These are phyloP conservation scores for Distichodus sexfasciatus DNA, from an alignment of 2,797 vertebrate species.

Conservation along the genomic window DNA sequence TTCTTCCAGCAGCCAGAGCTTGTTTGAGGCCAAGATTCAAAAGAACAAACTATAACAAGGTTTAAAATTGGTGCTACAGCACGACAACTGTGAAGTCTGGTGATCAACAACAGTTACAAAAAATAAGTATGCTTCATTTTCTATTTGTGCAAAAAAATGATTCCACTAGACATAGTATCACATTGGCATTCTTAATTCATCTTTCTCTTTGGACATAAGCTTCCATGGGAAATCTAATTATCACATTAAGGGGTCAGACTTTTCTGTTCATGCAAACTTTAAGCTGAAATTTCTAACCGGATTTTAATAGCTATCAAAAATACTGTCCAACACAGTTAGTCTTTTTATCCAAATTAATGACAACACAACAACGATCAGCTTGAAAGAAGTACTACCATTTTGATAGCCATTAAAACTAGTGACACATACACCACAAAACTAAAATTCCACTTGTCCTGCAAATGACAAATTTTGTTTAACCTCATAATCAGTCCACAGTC, in stretches of 20 bases:
- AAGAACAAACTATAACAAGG: not conserved
- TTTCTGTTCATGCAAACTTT: conserved; percentile 53
- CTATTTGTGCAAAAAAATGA: not conserved
- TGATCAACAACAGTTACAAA: conserved; percentile 3
- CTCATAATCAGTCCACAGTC: conserved; percentile 64
- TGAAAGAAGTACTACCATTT: conserved; percentile 58
- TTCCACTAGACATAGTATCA: conserved; percentile 6
- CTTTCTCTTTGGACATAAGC: conserved; percentile 36
- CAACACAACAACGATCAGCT: conserved; percentile 57
- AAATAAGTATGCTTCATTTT: conserved; percentile 1
- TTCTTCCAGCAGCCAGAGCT: not conserved
- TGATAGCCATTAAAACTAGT: conserved; percentile 77
- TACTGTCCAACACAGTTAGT: conserved; percentile 53
- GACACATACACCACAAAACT: conserved; percentile 67
- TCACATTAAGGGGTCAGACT: conserved; percentile 43
- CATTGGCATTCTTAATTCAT: not conserved
- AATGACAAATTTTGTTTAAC: conserved; percentile 47
- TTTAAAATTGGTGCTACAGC: not conserved
- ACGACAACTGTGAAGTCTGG: conserved; percentile 12
- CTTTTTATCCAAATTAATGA: conserved; percentile 52
- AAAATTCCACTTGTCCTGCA: conserved; percentile 66
- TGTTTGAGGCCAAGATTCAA: not conserved
- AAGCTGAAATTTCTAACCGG: conserved; percentile 42
- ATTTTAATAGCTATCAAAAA: conserved; percentile 78
- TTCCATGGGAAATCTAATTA: conserved; percentile 47